phyloP scores from a whole-genome alignment of 2,888 invertebrate species.

The Drosophila ustulata region DNA sequence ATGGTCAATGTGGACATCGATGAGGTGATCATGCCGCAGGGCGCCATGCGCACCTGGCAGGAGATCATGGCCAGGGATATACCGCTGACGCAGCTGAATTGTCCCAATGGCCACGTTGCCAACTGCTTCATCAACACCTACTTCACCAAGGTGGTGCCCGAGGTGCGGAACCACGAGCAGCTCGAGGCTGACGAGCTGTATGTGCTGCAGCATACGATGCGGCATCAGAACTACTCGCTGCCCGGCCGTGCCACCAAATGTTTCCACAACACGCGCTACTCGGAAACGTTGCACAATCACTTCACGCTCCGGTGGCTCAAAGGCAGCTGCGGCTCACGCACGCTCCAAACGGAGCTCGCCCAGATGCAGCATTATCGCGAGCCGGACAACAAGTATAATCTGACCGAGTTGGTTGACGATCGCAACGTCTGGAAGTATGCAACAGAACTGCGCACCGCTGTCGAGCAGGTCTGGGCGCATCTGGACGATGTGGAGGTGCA shows the following conservation, averaged over 20 bases:
- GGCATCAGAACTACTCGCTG: constrained; percentile 93
- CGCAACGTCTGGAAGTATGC: constrained; percentile 63
- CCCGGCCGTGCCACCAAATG: constrained; percentile 95
- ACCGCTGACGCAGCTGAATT: constrained; percentile 10
- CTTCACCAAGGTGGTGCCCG: constrained; percentile 89
- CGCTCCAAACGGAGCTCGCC: constrained; percentile 50
- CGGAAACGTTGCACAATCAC: constrained; percentile 94
- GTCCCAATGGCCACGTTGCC: constrained; percentile 83
- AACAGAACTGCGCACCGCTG: constrained; percentile 44
- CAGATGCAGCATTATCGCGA: constrained; percentile 15
- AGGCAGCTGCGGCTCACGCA: constrained; percentile 39
- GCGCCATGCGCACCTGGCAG: constrained; percentile 79
- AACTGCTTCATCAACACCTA: constrained; percentile 95
- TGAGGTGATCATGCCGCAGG: constrained; percentile 93
- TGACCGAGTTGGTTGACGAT: constrained; percentile 51
- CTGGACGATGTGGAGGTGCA: constrained; percentile 48
- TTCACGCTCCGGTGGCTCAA: constrained; percentile 93
- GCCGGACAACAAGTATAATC: constrained; percentile 35
- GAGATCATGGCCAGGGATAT: constrained; percentile 84
- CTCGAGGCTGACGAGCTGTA: constrained; percentile 87
- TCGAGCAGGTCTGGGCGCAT: constrained; percentile 57
- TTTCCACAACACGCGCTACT: constrained; percentile 94
- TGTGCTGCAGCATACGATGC: constrained; percentile 94
- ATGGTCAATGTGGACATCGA: constrained; percentile 94
- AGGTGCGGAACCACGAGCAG: constrained; percentile 54